Evolutionary conservation across 64 coral and sea anemone species (phyloP).

Genomic region (Actinia equina): DNA sequence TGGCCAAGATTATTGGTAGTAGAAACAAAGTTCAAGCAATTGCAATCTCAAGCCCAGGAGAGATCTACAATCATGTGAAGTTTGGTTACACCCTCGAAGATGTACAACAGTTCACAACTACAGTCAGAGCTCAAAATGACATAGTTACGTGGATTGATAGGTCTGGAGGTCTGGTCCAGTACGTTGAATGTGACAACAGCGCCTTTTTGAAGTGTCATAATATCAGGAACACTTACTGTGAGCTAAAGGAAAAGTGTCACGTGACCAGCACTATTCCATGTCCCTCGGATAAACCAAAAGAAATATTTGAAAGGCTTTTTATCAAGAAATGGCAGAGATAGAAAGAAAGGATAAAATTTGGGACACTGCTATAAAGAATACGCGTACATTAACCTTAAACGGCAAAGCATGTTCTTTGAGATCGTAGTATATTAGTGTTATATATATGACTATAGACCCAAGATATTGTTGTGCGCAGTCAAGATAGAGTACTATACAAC

Average conservation of each 20-base stretch:
- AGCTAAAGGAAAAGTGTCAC: constrained; percentile 52
- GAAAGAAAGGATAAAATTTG: neutral
- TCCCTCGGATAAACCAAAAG: neutral
- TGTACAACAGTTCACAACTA: constrained; percentile 49
- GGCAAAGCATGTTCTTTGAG: neutral
- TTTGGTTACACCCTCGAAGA: constrained; percentile 44
- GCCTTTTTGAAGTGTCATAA: constrained; percentile 43
- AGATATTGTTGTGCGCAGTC: too few species aligned
- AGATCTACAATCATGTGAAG: constrained; percentile 45
- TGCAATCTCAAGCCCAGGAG: constrained; percentile 55
- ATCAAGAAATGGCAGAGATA: neutral
- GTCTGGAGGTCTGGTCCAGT: constrained; percentile 60
- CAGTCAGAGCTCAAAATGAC: constrained; percentile 52
- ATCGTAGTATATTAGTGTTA: too few species aligned
- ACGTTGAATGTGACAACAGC: constrained; percentile 36
- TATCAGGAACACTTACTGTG: constrained; percentile 55
- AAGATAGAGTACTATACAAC: too few species aligned
- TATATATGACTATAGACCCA: too few species aligned
- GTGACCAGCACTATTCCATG: neutral
- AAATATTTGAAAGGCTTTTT: neutral
- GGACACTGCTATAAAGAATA: neutral
- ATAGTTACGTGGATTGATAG: constrained; percentile 62
- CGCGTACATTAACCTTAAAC: neutral
- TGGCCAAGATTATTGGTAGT: constrained; percentile 72
- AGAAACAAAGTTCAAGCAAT: constrained; percentile 34